Conservation (phyloP, 2,888 invertebrate species). For the Criorhina ranunculi region DNA sequence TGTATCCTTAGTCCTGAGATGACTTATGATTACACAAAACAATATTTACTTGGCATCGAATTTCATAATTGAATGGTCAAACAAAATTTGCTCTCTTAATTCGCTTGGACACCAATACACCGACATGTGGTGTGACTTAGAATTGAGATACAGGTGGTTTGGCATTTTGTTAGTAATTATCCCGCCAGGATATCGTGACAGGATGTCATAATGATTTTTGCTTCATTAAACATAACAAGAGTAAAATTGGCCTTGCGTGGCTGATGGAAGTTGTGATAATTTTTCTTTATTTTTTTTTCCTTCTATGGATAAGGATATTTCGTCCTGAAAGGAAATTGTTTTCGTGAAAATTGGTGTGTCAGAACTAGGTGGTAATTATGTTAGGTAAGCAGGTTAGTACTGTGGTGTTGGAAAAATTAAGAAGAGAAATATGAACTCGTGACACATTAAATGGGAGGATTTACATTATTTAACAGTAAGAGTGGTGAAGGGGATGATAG, state of each 20-base stretch:
- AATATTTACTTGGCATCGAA: constrained; percentile 7
- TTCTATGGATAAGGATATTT: constrained; percentile 8
- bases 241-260: constrained; percentile 41
- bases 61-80: constrained; percentile 7
- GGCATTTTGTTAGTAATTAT: constrained; percentile 35
- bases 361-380: constrained; percentile 7
- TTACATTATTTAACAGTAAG: too few species aligned
- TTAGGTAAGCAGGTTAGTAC: constrained; percentile 3
- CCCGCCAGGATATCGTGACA: constrained; percentile 41
- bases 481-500: too few species aligned
- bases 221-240: constrained; percentile 27
- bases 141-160: constrained; percentile 23
- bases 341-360: constrained; percentile 25
- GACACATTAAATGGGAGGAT: too few species aligned
- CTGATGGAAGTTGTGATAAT: constrained; percentile 17
- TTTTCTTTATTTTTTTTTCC: constrained; percentile 4
- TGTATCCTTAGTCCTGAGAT: not conserved
- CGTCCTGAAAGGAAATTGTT: constrained; percentile 27
- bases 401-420: not conserved
- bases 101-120: not conserved
- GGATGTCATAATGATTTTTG: constrained; percentile 50
- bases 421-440: not conserved
- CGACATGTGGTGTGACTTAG: not conserved
- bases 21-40: not conserved
- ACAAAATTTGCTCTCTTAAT: constrained; percentile 1